Base-by-base conservation (phyloP, 2,888 invertebrate genomes). In the Eudasyphora cyanicolor region DNA sequence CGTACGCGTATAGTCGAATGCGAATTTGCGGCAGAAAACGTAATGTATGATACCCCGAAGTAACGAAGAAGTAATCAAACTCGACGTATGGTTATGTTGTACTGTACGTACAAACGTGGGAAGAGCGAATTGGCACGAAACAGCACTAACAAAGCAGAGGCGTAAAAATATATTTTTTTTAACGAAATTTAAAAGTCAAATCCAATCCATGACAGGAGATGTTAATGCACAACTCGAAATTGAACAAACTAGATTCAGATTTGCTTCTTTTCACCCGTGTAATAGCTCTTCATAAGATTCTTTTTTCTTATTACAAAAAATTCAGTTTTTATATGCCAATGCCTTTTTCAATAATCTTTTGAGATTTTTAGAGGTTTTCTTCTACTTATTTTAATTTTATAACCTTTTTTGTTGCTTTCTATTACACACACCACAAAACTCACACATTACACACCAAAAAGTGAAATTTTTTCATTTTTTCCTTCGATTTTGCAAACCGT, bases 21-120 rank as follows among this genome's bases (percentile, higher is more conserved):
- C 84, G 84, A 84, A 84, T 82, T 82, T 79, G 82, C 84, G 84
- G 84, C 76, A 24, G 27, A 82, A 82, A 84, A 82, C 21, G 76
- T 73, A 84, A 79, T 60, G 49, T 67, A 35, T 60, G 38, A 84
- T 84, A 84, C 75, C 69, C 74, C 77, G 35, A 64, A 62, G 35
- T 14, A 35, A 64, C 35, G 35, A 42, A 24, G n/a, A 29, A 67
- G 19, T 67, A 42, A 38, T 24, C 67, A 67, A n/a, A 60, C 60
- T 29, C 60, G 24, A 60, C 29, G 60, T n/a, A n/a, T n/a, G n/a
- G n/a, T n/a, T n/a, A n/a, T n/a, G n/a, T 60, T 21, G 27, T 57
- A 69, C 73, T 74, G 83, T 83, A 84, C 71, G 81, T 57, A 73
- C 73, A 73, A 81, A 84, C 71, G 82, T 82, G 81, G 84, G 76